Conservation (phyloP, 2,797 vertebrate species). For the Sebastes trivittatus region DNA sequence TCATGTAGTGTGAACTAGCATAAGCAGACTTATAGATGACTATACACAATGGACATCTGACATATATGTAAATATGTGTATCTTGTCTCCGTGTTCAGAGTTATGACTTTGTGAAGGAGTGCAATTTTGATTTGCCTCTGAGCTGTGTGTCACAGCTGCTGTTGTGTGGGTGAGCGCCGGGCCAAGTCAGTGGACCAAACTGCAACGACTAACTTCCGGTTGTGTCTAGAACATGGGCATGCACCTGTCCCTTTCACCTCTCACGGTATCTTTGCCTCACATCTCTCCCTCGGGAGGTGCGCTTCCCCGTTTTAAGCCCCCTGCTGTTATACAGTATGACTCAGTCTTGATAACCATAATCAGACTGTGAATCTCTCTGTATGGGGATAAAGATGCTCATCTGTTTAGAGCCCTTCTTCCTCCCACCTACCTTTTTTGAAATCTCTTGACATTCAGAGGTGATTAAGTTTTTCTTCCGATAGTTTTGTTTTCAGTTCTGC, state of each 20-base stretch:
- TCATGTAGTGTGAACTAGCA: no score
- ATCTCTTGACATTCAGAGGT: conserved; percentile 22
- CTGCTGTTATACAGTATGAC: conserved; percentile 14
- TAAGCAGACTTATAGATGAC: no score
- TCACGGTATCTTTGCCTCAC: neutral
- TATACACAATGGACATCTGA: neutral
- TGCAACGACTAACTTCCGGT: neutral
- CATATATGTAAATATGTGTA: neutral
- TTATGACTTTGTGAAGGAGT: neutral
- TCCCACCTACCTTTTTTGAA: neutral
- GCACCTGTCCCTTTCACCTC: neutral
- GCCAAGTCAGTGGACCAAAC: neutral
- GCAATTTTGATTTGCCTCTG: neutral
- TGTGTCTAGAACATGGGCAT: neutral
- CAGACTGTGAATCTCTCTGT: conserved; percentile 2
- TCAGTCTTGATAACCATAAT: conserved; percentile 38
- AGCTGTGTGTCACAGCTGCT: neutral
- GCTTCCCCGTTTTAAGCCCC: neutral
- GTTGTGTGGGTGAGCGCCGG: neutral
- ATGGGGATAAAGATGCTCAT: conserved; percentile 5
- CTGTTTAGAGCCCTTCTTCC: neutral
- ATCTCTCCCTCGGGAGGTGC: neutral
- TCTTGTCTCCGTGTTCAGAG: neutral
- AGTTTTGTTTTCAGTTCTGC: conserved; percentile 2
- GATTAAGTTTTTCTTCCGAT: conserved; percentile 4